Conservation (phyloP, 2,888 invertebrate genomes). For the Dermolepida albohirtum region DNA sequence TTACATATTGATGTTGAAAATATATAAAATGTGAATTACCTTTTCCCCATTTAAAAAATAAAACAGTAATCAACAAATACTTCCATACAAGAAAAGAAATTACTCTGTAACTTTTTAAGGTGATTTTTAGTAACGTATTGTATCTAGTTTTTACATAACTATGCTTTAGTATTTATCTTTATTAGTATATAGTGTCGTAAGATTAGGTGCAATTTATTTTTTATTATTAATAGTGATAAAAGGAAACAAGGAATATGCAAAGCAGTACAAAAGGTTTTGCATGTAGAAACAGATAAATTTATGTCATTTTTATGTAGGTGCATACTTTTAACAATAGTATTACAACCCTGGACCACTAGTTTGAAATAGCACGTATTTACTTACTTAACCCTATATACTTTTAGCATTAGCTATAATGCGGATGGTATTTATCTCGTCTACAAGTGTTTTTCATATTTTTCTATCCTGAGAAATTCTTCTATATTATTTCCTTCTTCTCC, state of each 20-base stretch:
- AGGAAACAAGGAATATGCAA: neutral
- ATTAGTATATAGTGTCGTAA: slow-evolving; percentile 41
- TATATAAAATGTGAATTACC: slow-evolving; percentile 11
- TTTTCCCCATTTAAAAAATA: neutral
- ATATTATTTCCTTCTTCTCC: no score
- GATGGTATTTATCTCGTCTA: no score
- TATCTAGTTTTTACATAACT: slow-evolving; percentile 43
- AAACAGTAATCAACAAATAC: slow-evolving; percentile 4
- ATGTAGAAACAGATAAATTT: no score
- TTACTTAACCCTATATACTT: no score
- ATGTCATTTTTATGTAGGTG: no score
- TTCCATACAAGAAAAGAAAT: slow-evolving; percentile 5
- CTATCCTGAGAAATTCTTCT: no score
- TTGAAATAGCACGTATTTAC: no score
- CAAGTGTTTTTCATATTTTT: no score
- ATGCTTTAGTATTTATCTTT: slow-evolving; percentile 45
- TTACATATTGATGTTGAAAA: neutral
- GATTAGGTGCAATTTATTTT: slow-evolving; percentile 44
- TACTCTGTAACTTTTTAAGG: slow-evolving; percentile 33
- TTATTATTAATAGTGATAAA: slow-evolving; percentile 30
- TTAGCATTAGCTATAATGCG: no score
- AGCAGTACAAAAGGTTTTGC: no score
- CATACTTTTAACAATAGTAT: no score
- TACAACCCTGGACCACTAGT: no score
- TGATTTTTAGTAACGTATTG: slow-evolving; percentile 40